These are phyloP conservation scores for Corella eumyota DNA, from an alignment of 23 tunicate genomes.

Conservation along the genomic window DNA sequence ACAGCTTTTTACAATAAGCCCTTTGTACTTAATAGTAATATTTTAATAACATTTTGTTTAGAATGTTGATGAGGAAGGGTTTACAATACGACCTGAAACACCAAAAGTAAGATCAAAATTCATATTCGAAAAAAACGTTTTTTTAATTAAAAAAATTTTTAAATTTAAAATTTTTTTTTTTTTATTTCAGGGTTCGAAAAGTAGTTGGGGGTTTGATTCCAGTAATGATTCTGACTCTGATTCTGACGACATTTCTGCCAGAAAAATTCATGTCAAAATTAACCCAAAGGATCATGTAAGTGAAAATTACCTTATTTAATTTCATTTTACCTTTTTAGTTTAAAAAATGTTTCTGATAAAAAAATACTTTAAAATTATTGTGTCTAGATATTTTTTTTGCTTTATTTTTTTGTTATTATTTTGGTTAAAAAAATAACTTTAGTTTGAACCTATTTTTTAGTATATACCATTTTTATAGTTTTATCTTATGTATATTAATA, in stretches of 20 bases:
- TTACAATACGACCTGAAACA: conserved; percentile 71
- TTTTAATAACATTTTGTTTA: conserved; percentile 1
- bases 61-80: conserved; percentile 94
- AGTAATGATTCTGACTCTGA: conserved; percentile 65
- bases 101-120: conserved; percentile 17
- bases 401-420: too few species aligned
- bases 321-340: too few species aligned
- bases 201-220: conserved; percentile 33
- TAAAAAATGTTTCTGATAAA: too few species aligned
- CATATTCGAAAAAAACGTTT: not conserved
- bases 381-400: too few species aligned
- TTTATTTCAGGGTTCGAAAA: conserved; percentile 9
- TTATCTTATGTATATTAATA: too few species aligned
- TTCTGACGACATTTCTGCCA: conserved; percentile 37
- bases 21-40: not conserved
- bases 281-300: conserved; percentile 70
- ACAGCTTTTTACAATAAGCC: too few species aligned
- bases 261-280: conserved; percentile 63
- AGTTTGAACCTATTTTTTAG: too few species aligned
- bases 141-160: not conserved
- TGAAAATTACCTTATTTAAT: too few species aligned
- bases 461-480: too few species aligned
- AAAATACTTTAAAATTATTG: too few species aligned
- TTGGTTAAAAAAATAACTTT: too few species aligned
- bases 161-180: not conserved